phyloP scores from a whole-genome alignment of 2,797 vertebrate genomes.

The Scleropages formosus region DNA sequence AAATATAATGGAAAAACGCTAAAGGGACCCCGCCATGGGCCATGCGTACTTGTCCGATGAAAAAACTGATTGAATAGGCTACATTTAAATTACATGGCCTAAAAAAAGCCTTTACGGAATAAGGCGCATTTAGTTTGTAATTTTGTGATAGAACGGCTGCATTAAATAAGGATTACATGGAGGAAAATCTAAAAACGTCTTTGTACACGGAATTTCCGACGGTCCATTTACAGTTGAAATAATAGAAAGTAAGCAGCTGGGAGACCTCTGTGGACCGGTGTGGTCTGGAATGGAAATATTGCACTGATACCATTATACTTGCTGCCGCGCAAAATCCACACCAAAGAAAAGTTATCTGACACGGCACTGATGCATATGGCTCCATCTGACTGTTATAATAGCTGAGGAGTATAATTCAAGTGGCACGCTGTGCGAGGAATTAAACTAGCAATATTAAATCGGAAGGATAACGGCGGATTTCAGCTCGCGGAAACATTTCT shows the following conservation, averaged over 20 bases:
- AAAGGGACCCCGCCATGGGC: constrained; percentile 22
- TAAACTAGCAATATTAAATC: constrained; percentile 34
- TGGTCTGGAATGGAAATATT: constrained; percentile 21
- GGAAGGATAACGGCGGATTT: constrained; percentile 34
- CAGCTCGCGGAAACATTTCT: constrained; percentile 37
- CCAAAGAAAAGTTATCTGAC: constrained; percentile 23
- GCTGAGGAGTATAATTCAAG: constrained; percentile 26
- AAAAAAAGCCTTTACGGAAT: constrained; percentile 50
- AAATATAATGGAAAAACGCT: constrained; percentile 29
- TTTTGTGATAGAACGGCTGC: constrained; percentile 53
- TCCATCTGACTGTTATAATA: constrained; percentile 24
- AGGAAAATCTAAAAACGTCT: constrained; percentile 34
- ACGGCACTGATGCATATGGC: constrained; percentile 17
- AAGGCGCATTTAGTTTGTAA: constrained; percentile 42
- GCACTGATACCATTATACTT: background rate
- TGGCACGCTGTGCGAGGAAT: constrained; percentile 36
- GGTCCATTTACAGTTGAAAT: constrained; percentile 1
- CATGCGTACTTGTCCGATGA: constrained; percentile 27
- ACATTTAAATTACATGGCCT: constrained; percentile 54
- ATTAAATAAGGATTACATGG: constrained; percentile 63
- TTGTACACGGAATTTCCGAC: background rate
- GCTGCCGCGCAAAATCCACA: constrained; percentile 15
- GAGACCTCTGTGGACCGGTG: background rate
- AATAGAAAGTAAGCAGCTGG: background rate
- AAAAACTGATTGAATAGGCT: constrained; percentile 39